Evolutionary conservation across 2,797 vertebrate species (phyloP).

Genomic region (Hyperoplus immaculatus): DNA sequence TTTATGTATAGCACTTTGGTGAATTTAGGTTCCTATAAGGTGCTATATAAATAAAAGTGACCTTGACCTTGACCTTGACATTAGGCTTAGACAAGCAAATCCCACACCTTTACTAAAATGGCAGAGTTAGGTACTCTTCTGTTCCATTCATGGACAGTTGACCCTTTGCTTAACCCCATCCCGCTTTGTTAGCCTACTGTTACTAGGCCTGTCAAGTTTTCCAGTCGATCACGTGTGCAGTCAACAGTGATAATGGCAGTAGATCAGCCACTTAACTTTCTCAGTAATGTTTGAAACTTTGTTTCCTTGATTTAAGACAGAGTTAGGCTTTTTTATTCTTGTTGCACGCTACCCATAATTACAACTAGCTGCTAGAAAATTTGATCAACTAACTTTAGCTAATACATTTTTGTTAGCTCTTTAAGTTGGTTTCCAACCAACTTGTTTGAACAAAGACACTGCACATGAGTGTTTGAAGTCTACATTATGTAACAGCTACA

Average conservation of each 20-base stretch:
- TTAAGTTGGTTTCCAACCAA: background rate
- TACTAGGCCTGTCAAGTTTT: conserved; percentile 9
- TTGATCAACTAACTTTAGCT: background rate
- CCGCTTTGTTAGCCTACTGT: background rate
- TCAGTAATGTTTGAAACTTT: background rate
- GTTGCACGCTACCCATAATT: background rate
- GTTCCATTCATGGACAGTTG: background rate
- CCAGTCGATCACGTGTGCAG: background rate
- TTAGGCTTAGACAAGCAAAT: conserved; percentile 2
- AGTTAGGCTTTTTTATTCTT: background rate
- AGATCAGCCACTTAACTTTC: background rate
- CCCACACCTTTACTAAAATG: conserved; percentile 35
- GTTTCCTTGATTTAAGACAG: background rate
- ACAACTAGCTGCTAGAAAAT: background rate
- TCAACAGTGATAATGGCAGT: background rate
- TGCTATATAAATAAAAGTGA: background rate
- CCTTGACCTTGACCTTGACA: background rate
- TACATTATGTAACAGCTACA: background rate
- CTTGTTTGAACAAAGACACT: background rate
- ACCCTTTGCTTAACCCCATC: background rate
- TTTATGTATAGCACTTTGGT: too few relatives aligned
- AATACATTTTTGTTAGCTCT: background rate
- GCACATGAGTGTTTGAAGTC: background rate
- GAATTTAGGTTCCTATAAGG: too few relatives aligned
- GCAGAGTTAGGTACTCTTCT: conserved; percentile 3